Conservation (phyloP, 2,797 vertebrate genomes). For the Paratrypauchen microcephalus region DNA sequence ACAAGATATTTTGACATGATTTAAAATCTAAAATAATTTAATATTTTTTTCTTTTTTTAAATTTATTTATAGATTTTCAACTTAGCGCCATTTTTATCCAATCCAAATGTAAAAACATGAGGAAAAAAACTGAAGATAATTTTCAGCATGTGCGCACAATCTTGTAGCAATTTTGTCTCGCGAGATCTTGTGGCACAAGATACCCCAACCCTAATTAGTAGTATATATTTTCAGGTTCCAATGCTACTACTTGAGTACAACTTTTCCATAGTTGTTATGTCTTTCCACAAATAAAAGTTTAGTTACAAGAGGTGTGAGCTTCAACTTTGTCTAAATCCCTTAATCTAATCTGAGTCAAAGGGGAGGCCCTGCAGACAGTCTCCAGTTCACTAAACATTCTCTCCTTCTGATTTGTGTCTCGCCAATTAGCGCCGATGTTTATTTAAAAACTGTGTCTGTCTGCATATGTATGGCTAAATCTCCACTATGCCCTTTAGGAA, state of each 20-base stretch:
- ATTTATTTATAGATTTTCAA: too few relatives aligned
- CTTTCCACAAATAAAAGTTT: constrained; percentile 38
- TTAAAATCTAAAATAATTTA: too few relatives aligned
- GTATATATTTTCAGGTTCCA: neutral
- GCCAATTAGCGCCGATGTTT: constrained; percentile 74
- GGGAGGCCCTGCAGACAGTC: constrained; percentile 57
- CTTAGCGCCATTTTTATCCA: too few relatives aligned
- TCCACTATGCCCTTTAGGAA: constrained; percentile 77
- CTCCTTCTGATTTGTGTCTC: constrained; percentile 68
- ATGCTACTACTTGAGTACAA: neutral
- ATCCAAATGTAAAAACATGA: too few relatives aligned
- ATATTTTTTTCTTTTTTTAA: too few relatives aligned
- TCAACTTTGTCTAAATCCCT: constrained; percentile 66
- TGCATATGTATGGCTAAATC: constrained; percentile 68
- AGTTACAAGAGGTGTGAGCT: constrained; percentile 37
- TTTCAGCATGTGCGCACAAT: too few relatives aligned
- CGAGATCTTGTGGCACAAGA: too few relatives aligned
- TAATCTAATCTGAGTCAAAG: constrained; percentile 66
- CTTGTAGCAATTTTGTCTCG: too few relatives aligned
- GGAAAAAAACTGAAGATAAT: too few relatives aligned
- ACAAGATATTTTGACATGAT: too few relatives aligned
- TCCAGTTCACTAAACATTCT: constrained; percentile 63
- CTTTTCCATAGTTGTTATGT: neutral
- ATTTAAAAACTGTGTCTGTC: constrained; percentile 68
- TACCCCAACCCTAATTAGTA: neutral